Percentiles rank a stretch among this genome's conserved stretches.
These are phyloP conservation scores for Oryzias melastigma DNA, from an alignment of 2,113 vertebrate species.

Conservation along the genomic window DNA sequence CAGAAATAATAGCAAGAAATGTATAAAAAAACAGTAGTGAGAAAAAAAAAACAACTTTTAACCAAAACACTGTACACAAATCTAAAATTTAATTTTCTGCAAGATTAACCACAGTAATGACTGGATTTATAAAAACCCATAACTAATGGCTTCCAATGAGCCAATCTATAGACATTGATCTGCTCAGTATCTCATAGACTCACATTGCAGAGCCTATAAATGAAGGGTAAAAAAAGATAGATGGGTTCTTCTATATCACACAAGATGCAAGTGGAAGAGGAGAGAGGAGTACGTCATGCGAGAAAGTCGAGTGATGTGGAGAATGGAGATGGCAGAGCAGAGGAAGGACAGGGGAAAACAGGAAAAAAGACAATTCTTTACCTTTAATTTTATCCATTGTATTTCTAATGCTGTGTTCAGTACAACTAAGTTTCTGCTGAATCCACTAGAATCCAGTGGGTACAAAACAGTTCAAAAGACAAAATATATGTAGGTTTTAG, in stretches of 20 bases:
- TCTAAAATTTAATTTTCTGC: slow-evolving; percentile 86
- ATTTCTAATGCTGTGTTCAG: too few relatives aligned
- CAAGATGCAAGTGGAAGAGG: slow-evolving; percentile 18
- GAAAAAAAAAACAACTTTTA: slow-evolving; percentile 80
- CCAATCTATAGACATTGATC: slow-evolving; percentile 88
- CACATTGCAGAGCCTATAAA: slow-evolving; percentile 54
- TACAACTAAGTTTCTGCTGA: too few relatives aligned
- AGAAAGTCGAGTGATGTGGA: slow-evolving; percentile 1
- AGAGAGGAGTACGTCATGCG: not conserved
- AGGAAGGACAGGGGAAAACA: slow-evolving; percentile 1
- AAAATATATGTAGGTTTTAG: too few relatives aligned
- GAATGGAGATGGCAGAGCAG: not conserved
- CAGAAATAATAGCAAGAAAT: slow-evolving; percentile 43
- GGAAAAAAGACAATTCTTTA: not conserved
- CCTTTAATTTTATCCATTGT: too few relatives aligned
- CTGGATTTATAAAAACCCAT: slow-evolving; percentile 86
- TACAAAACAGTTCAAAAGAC: too few relatives aligned
- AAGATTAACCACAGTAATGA: slow-evolving; percentile 91
- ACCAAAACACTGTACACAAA: slow-evolving; percentile 83
- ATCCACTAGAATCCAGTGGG: too few relatives aligned
- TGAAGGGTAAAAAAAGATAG: slow-evolving; percentile 37
- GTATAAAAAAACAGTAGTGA: slow-evolving; percentile 56
- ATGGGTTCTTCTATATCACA: slow-evolving; percentile 7
- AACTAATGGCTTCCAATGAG: slow-evolving; percentile 87
- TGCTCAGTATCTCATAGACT: slow-evolving; percentile 77